phyloP scores from a whole-genome alignment of 1,140 invertebrate genomes.

The Orchesella cincta region DNA sequence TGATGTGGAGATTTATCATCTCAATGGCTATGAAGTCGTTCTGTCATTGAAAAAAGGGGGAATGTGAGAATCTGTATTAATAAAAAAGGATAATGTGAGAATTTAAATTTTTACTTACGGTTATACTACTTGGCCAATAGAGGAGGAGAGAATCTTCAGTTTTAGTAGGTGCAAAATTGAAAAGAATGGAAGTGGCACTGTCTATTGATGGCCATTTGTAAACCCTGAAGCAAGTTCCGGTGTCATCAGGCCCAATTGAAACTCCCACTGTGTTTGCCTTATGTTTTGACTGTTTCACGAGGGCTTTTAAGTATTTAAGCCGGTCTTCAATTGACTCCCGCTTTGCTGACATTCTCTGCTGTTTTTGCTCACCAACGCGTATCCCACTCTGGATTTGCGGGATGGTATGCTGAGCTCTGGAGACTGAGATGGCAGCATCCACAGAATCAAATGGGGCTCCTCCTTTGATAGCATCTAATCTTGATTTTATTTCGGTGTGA shows the following conservation, averaged over 20 bases:
- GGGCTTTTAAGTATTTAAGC: constrained; percentile 49
- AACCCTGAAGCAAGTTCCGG: constrained; percentile 64
- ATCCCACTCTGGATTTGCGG: neutral
- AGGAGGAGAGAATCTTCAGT: constrained; percentile 65
- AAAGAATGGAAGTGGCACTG: constrained; percentile 40
- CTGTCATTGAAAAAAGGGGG: too few relatives aligned
- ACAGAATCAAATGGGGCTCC: constrained; percentile 33
- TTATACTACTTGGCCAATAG: constrained; percentile 65
- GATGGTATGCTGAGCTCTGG: neutral
- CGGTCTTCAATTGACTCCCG: constrained; percentile 37
- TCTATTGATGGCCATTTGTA: constrained; percentile 59
- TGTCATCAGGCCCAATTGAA: constrained; percentile 61
- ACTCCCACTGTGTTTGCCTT: constrained; percentile 65
- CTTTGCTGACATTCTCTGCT: neutral
- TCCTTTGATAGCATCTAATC: constrained; percentile 33
- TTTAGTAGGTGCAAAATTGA: constrained; percentile 47
- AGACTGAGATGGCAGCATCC: constrained; percentile 27
- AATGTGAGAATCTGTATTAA: constrained; percentile 51
- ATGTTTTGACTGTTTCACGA: constrained; percentile 45
- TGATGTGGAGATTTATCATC: constrained; percentile 72
- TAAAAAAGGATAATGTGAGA: constrained; percentile 54
- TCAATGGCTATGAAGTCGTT: constrained; percentile 79
- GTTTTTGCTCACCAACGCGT: neutral
- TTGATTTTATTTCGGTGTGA: constrained; percentile 23
- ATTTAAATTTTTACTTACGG: too few relatives aligned